A percentile compares a stretch with the other conserved stretches of the same genome.
phyloP scores from a whole-genome alignment of 2,888 invertebrate genomes.

The Coremacera marginata region DNA sequence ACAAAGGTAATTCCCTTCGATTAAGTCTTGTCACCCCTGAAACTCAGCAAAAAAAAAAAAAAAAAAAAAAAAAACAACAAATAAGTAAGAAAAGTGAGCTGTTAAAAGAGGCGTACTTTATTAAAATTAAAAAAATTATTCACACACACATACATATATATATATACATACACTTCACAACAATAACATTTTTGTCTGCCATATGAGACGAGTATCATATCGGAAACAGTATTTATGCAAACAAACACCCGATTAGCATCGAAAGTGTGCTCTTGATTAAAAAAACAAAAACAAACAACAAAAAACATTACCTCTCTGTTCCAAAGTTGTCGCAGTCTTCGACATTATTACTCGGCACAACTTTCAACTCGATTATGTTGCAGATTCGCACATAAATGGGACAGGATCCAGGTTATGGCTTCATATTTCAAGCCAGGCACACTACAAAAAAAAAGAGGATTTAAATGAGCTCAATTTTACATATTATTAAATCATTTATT shows the following conservation, averaged over 20 bases:
- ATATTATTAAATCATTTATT: neutral
- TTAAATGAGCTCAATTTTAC: neutral
- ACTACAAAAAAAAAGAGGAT: neutral
- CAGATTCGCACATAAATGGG: neutral
- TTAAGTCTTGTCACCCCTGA: neutral
- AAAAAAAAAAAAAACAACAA: neutral
- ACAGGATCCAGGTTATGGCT: neutral
- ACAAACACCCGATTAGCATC: conserved; percentile 34
- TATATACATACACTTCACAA: no score
- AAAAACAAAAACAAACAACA: neutral
- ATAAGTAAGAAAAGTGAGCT: neutral
- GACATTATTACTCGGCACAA: neutral
- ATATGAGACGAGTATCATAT: neutral
- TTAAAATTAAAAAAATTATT: neutral
- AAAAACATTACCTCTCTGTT: neutral
- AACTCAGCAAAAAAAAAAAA: neutral
- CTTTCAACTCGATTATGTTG: neutral
- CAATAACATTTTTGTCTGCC: neutral
- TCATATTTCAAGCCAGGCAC: conserved; percentile 28
- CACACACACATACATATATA: no score
- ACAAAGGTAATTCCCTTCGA: neutral
- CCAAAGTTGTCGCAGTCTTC: neutral
- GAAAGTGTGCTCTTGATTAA: conserved; percentile 13
- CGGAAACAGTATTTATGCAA: conserved; percentile 36
- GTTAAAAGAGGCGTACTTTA: conserved; percentile 21